Conservation (phyloP, 1,140 invertebrate genomes). For the Lordiphosa collinella region DNA sequence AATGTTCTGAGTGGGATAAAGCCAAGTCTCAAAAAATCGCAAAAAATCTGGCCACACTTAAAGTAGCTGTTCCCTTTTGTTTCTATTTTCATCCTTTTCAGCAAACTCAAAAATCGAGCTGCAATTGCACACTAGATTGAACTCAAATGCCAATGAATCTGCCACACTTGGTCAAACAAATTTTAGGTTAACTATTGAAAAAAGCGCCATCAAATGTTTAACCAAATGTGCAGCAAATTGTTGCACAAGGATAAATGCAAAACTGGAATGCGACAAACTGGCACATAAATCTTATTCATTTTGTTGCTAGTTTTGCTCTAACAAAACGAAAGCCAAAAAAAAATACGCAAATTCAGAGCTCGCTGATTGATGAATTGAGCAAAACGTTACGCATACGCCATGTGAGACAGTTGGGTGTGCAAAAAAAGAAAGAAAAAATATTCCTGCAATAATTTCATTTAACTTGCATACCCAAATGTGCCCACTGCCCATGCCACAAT, state of each 20-base stretch:
- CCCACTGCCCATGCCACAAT: neutral
- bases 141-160: no score
- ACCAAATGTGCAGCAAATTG: constrained; percentile 9
- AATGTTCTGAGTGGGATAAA: no score
- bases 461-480: constrained; percentile 62
- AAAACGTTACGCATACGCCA: constrained; percentile 58
- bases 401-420: constrained; percentile 13
- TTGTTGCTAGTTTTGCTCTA: constrained; percentile 32
- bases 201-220: constrained; percentile 9
- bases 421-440: constrained; percentile 20
- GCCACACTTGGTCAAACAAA: constrained; percentile 3
- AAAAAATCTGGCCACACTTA: no score
- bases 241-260: neutral
- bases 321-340: constrained; percentile 36
- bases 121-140: no score
- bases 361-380: constrained; percentile 64
- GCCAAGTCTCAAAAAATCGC: no score
- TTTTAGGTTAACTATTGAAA: constrained; percentile 32
- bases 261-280: constrained; percentile 16
- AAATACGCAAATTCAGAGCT: constrained; percentile 35
- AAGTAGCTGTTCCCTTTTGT: no score
- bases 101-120: no score
- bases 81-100: no score
- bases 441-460: constrained; percentile 69
- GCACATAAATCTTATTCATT: constrained; percentile 59